Base-by-base conservation (phyloP, 2,888 invertebrate species). In the Microctonus brassicae region DNA sequence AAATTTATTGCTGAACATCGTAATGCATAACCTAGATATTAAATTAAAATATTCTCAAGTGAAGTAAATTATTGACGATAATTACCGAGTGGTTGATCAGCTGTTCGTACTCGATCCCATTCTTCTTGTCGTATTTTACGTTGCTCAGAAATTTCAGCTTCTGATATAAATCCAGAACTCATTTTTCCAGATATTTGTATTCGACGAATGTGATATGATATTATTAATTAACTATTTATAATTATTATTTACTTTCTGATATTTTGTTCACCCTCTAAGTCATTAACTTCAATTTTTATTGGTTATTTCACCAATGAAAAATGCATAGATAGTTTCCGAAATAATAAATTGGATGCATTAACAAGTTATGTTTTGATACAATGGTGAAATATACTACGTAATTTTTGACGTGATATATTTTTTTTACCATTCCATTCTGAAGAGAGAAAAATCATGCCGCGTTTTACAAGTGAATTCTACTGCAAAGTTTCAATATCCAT, bases 51-150 rank as follows among this genome's bases (percentile, higher is more conserved):
- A 47, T 47, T 42, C 9, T 33, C 69, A 26, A 70, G 60, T 22
- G 22, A 29, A 67, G 62, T 65, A 57, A 36, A n/a, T 62, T 58
- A 36, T 17, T 39, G 55, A 55, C 17, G 61, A 22, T 73, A 78
- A 82, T 85, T 89, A 97, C 97, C 96, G 89, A 93, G 77, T 10
- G 98, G 98, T 84, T 98, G 94, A 78, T 96, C 95, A 34, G 95
- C 94, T 72, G 94, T 94, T 77, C 99, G 90, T 0, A 97, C 97
- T 89, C 94, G 94, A 81, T 98, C 97, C 98, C 98, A 98, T 92
- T 98, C 97, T 86, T 97, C 96, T 87, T 98, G 98, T 2, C 97
- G 90, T 75, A 91, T 90, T 82, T 92, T 91, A 64, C 94, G 91
- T 42, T 93, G 92, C 83, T 97, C 97, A 53, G 94, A 92, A 73